Evolutionary conservation across 2,888 invertebrate genomes (phyloP).

Genomic region (Himalopsyche anomala): DNA sequence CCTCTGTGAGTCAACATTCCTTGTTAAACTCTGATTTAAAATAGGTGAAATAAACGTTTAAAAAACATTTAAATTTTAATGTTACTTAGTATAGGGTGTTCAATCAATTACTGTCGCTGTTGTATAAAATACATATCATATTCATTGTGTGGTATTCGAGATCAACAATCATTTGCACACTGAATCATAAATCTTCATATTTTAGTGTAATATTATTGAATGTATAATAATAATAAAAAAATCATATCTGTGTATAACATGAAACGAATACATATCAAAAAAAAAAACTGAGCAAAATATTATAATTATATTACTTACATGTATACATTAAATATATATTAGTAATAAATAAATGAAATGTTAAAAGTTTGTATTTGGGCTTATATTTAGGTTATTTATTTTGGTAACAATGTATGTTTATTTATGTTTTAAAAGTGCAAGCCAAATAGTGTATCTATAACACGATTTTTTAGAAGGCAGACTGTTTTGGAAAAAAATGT

Average conservation of each 20-base stretch:
- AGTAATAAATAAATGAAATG: constrained; percentile 50
- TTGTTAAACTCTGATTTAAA: constrained; percentile 4
- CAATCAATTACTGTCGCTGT: neutral
- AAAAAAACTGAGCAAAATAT: constrained; percentile 53
- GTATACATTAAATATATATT: constrained; percentile 56
- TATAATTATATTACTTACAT: constrained; percentile 14
- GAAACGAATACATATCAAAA: constrained; percentile 67
- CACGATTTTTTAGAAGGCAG: neutral
- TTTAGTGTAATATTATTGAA: constrained; percentile 67
- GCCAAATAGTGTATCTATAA: neutral
- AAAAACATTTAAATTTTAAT: constrained; percentile 5
- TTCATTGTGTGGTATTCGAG: constrained; percentile 47
- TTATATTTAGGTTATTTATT: constrained; percentile 67
- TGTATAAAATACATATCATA: constrained; percentile 53
- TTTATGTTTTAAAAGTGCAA: constrained; percentile 53
- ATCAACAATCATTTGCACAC: constrained; percentile 58
- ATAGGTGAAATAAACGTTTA: neutral
- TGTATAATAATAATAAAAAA: constrained; percentile 67
- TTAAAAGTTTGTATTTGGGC: constrained; percentile 68
- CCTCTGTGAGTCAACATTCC: neutral
- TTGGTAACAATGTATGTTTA: constrained; percentile 39
- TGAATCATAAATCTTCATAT: constrained; percentile 66
- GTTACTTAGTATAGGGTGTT: constrained; percentile 8
- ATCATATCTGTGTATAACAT: constrained; percentile 69
- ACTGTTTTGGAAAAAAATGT: neutral